phyloP scores from a whole-genome alignment of 2,888 invertebrate genomes.

The Ctenicera cuprea region DNA sequence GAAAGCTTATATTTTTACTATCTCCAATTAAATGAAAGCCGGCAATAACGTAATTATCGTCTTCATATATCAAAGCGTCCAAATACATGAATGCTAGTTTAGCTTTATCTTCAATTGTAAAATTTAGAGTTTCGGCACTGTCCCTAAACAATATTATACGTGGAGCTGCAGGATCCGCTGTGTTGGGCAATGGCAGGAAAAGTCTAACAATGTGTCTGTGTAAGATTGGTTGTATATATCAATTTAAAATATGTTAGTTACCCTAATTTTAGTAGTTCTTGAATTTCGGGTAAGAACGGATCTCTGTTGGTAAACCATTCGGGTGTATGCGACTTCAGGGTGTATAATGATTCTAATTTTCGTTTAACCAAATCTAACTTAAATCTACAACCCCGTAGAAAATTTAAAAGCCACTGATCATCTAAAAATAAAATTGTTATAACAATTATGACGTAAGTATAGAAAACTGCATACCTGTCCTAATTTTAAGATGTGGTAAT shows the following conservation, averaged over 20 bases:
- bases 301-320: constrained; percentile 75
- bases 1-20: neutral
- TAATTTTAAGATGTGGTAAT: constrained; percentile 75
- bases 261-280: constrained; percentile 61
- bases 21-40: neutral
- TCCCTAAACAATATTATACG: neutral
- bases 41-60: constrained; percentile 1
- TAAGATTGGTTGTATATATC: too few relatives aligned
- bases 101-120: neutral
- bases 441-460: neutral
- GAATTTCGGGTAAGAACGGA: constrained; percentile 66
- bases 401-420: neutral
- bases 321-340: constrained; percentile 74
- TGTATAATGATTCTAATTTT: neutral
- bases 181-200: neutral
- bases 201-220: neutral
- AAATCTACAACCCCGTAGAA: neutral
- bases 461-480: constrained; percentile 72
- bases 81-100: neutral
- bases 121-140: neutral
- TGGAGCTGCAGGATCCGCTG: neutral
- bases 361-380: neutral
- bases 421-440: neutral
- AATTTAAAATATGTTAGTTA: neutral
- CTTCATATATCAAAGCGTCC: neutral